phyloP scores from a whole-genome alignment of 2,797 vertebrate species.

The Nannoperca australis region DNA sequence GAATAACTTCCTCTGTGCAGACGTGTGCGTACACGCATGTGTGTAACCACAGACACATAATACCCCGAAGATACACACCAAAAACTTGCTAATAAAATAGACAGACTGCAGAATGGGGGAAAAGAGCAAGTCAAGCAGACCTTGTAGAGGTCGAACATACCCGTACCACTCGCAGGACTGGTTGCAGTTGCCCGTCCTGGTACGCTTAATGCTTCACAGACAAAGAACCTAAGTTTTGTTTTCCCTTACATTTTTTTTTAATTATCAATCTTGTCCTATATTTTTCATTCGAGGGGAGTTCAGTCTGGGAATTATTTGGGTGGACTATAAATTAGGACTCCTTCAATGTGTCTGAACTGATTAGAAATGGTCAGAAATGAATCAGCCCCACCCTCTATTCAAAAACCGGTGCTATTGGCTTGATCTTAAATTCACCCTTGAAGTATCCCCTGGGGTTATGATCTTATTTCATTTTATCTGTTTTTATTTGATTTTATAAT shows the following conservation, averaged over 20 bases:
- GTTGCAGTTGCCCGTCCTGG: slow-evolving; percentile 59
- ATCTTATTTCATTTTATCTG: slow-evolving; percentile 30
- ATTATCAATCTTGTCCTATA: slow-evolving; percentile 22
- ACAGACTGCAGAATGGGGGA: slow-evolving; percentile 57
- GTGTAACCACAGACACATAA: slow-evolving; percentile 72
- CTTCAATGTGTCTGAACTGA: slow-evolving; percentile 48
- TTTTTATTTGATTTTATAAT: slow-evolving; percentile 47
- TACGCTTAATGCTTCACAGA: slow-evolving; percentile 73
- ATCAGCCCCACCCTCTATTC: slow-evolving; percentile 61
- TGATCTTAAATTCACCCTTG: slow-evolving; percentile 71
- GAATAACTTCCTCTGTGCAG: slow-evolving; percentile 64
- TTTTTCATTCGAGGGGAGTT: slow-evolving; percentile 32
- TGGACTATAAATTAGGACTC: slow-evolving; percentile 63
- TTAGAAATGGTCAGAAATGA: slow-evolving; percentile 59
- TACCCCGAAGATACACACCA: slow-evolving; percentile 72
- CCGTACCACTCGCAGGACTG: slow-evolving; percentile 63
- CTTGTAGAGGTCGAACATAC: slow-evolving; percentile 59
- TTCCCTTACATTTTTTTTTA: slow-evolving; percentile 26
- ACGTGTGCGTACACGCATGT: slow-evolving; percentile 48
- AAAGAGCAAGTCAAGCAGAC: slow-evolving; percentile 62
- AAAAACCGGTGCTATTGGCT: slow-evolving; percentile 78
- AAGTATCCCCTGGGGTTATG: slow-evolving; percentile 44
- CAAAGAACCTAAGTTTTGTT: slow-evolving; percentile 54
- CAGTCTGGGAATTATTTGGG: slow-evolving; percentile 47
- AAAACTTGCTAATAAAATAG: slow-evolving; percentile 72